Evolutionary conservation across 2,113 vertebrate genomes (phyloP).

Genomic region (Callaeas wilsoni): DNA sequence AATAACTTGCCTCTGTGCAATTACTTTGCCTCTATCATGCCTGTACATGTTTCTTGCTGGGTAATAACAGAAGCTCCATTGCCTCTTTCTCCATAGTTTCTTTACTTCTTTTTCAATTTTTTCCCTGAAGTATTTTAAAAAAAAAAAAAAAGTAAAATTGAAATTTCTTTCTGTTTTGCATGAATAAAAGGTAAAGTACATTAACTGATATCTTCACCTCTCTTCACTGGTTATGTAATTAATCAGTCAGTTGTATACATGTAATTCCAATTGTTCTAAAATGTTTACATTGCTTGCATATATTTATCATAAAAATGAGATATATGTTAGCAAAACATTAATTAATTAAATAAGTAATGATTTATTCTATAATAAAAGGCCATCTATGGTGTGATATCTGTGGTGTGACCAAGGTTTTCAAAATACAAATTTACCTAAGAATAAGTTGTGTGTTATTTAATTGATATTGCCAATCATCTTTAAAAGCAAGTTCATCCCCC

Average conservation of each 20-base stretch:
- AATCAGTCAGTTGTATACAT: neutral
- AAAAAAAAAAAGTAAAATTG: neutral
- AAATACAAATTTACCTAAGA: neutral
- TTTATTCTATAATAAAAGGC: neutral
- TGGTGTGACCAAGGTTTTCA: neutral
- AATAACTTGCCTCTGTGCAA: neutral
- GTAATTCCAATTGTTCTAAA: neutral
- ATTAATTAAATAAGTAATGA: neutral
- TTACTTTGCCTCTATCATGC: neutral
- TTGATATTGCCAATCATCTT: neutral
- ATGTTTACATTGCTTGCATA: neutral
- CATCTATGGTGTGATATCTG: neutral
- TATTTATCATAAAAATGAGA: neutral
- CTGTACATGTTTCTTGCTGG: neutral
- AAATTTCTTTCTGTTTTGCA: neutral
- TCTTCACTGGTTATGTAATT: neutral
- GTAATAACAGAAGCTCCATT: neutral
- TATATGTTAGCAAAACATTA: neutral
- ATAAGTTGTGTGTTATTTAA: accelerated
- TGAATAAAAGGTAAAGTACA: neutral
- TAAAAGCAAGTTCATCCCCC: neutral
- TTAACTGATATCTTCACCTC: neutral
- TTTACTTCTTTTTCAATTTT: neutral
- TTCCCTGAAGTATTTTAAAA: neutral
- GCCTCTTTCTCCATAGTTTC: neutral